Base-by-base conservation (phyloP, 2,797 vertebrate genomes). In the Eulemur mongoz region DNA sequence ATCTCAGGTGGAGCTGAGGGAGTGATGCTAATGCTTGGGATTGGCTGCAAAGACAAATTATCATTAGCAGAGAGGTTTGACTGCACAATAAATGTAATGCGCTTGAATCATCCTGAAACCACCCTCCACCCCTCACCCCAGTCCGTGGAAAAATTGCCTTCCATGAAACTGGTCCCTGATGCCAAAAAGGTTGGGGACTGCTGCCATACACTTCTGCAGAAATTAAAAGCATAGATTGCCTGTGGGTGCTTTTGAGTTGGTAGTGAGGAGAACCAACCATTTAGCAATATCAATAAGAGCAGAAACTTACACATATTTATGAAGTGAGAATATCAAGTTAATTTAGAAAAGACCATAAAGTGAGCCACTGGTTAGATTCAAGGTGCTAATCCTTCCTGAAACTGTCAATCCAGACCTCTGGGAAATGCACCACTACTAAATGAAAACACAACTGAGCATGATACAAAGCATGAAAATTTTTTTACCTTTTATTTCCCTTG, bases 211-310 rank as follows among this genome's bases (percentile, higher is more conserved):
- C 45, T 93, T 93, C 81, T 91, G 17, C 27, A 80, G 76, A 96
- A 94, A 95, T 94, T 78, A 90, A 95, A 95, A 91, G 57, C 70
- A 69, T 45, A 15, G 15, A 57, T 48, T 94, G 82, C 78, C 69
- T 70, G 43, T 75, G 85, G 82, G 69, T 86, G 91, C 73, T 69
- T 95, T 76, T 76, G 88, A 82, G 22, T 79, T 45, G 45, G 35
- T 48, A 67, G 18, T n/a, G 27, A 75, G 92, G 76, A 95, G 65
- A 90, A 70, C 15, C 50, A 81, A 43, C 22, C 57, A 54, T 70
- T 75, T 52, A 91, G 48, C 69, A 78, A 52, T 30, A 73, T 32
- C 23, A 63, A 7, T 18, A 80, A 88, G 45, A 88, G 27, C 82
- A 59, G 50, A 82, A 94, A 80, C 35, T 4, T 69, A 32, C 5